Percentiles rank a stretch among this genome's conserved stretches.
Conservation (phyloP, 2,113 vertebrate species). For the Mobula hypostoma region DNA sequence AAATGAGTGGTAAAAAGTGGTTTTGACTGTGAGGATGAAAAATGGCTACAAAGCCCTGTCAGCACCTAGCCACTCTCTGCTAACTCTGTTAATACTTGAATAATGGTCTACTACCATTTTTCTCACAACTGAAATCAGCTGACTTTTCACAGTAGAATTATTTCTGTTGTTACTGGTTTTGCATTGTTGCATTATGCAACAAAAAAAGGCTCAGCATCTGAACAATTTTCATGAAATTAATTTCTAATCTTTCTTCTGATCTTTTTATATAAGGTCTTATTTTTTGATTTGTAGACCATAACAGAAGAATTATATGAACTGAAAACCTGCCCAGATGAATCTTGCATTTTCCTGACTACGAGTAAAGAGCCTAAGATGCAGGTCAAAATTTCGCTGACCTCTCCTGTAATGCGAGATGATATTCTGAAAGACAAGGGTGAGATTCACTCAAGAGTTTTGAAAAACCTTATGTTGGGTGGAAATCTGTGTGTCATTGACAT, state of each 20-base stretch:
- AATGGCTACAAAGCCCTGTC: background rate
- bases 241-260: background rate
- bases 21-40: background rate
- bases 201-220: background rate
- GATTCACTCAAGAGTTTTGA: slow-evolving; percentile 29
- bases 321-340: slow-evolving; percentile 64
- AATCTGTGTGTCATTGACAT: background rate
- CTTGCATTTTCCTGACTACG: slow-evolving; percentile 67
- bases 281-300: slow-evolving; percentile 56
- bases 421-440: slow-evolving; percentile 58
- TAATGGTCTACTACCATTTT: background rate
- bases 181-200: background rate
- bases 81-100: background rate
- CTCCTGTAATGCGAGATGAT: slow-evolving; percentile 74
- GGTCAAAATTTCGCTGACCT: slow-evolving; percentile 73
- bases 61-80: background rate
- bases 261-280: background rate
- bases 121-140: background rate
- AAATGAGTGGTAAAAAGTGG: background rate
- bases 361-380: slow-evolving; percentile 74
- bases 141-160: background rate
- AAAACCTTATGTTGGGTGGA: background rate
- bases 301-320: slow-evolving; percentile 75
- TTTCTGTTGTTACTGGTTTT: background rate
- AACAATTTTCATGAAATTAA: background rate